Evolutionary conservation across 2,888 invertebrate species (phyloP).

Genomic region (Cerceris rybyensis): DNA sequence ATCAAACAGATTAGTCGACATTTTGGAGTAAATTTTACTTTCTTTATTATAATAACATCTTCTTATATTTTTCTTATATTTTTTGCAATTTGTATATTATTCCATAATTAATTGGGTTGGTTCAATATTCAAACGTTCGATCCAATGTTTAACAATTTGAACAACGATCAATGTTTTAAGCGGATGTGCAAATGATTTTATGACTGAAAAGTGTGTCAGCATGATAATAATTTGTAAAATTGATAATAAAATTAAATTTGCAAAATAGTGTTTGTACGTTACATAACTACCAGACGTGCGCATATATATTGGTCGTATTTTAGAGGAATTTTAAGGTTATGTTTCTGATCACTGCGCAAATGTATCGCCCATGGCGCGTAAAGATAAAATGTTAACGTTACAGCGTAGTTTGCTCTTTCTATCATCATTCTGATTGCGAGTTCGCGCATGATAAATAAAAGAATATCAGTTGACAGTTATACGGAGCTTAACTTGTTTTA

Average conservation of each 20-base stretch:
- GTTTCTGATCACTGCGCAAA: slow-evolving; percentile 53
- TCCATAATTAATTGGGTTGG: neutral
- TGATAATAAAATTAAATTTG: neutral
- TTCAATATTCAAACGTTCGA: neutral
- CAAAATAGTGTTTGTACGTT: slow-evolving; percentile 40
- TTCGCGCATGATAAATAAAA: neutral
- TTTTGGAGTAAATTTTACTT: neutral
- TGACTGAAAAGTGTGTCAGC: neutral
- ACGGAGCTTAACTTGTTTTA: no score
- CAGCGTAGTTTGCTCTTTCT: neutral
- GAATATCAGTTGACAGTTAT: neutral
- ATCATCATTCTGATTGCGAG: neutral
- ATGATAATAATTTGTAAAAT: slow-evolving; percentile 4
- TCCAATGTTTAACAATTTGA: neutral
- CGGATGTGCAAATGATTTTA: neutral
- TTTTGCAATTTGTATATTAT: neutral
- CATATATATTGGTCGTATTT: slow-evolving; percentile 38
- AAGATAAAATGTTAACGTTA: slow-evolving; percentile 12
- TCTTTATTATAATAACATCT: neutral
- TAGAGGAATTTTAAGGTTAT: slow-evolving; percentile 60
- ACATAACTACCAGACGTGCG: slow-evolving; percentile 55
- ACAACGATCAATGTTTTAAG: neutral
- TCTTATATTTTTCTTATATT: neutral
- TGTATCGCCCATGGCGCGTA: slow-evolving; percentile 18
- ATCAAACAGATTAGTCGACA: neutral